phyloP scores from a whole-genome alignment of 2,888 invertebrate species.

The Parnassius glacialis region DNA sequence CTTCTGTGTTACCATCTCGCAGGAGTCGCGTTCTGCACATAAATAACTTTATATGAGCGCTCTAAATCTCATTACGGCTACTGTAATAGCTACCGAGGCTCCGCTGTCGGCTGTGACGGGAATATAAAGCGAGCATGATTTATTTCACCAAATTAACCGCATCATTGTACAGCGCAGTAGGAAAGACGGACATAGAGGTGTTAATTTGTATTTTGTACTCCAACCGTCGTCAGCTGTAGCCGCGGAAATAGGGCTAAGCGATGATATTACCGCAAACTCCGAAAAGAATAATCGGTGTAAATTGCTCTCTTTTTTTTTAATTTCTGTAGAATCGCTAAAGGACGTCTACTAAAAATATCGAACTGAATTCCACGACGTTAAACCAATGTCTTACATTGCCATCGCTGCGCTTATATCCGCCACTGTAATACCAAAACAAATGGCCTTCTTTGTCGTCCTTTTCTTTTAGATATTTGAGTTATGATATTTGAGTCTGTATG shows the following conservation, averaged over 20 bases:
- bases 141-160: constrained; percentile 66
- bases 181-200: constrained; percentile 33
- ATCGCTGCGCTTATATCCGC: constrained; percentile 52
- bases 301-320: constrained; percentile 49
- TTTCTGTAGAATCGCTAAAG: constrained; percentile 41
- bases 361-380: constrained; percentile 42
- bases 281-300: constrained; percentile 42
- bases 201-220: constrained; percentile 29
- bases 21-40: constrained; percentile 58
- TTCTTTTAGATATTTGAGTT: constrained; percentile 65
- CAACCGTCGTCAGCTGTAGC: constrained; percentile 23
- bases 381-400: constrained; percentile 39
- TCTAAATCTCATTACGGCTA: constrained; percentile 76
- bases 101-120: constrained; percentile 69
- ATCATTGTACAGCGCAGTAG: constrained; percentile 46
- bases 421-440: constrained; percentile 75
- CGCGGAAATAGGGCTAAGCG: constrained; percentile 26
- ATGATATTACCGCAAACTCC: constrained; percentile 23
- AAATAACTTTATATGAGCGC: constrained; percentile 77
- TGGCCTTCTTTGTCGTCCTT: constrained; percentile 63
- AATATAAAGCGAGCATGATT: constrained; percentile 73
- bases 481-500: constrained; percentile 47
- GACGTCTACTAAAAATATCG: constrained; percentile 51
- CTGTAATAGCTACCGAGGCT: constrained; percentile 74
- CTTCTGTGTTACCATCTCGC: constrained; percentile 32